phyloP scores from a whole-genome alignment of 2,113 vertebrate genomes.

The Syngnathus floridae region DNA sequence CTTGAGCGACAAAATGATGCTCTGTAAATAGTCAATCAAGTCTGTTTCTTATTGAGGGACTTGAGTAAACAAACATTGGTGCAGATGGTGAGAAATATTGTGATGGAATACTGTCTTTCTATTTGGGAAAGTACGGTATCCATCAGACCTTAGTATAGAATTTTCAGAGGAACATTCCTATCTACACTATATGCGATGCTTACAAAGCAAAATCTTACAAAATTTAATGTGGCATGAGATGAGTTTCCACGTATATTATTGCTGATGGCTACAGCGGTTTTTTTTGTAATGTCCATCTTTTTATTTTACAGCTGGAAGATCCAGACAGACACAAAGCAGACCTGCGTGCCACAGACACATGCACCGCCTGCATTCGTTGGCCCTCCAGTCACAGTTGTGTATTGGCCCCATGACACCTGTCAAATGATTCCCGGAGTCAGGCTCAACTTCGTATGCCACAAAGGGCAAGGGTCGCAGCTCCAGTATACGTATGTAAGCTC shows the following conservation, averaged over 20 bases:
- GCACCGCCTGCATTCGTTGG: conserved; percentile 45
- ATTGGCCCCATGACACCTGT: conserved; percentile 48
- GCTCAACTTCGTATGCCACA: conserved; percentile 40
- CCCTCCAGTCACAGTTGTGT: conserved; percentile 55
- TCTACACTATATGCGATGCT: not conserved
- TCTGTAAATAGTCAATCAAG: not conserved
- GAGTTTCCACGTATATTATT: not conserved
- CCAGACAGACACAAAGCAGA: conserved; percentile 62
- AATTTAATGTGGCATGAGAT: not conserved
- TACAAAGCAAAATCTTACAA: not conserved
- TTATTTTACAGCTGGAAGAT: conserved; percentile 29
- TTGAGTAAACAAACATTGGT: too few species aligned
- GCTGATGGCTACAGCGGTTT: not conserved
- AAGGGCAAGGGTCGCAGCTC: conserved; percentile 7
- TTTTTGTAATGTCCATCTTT: not conserved
- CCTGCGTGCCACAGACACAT: conserved; percentile 56
- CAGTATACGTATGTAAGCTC: not conserved
- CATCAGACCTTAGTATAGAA: not conserved
- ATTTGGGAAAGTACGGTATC: not conserved
- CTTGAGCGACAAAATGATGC: conserved; percentile 10
- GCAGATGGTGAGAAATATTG: not conserved
- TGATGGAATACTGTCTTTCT: not conserved
- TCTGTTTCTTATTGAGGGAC: not conserved
- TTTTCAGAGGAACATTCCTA: not conserved
- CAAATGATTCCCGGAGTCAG: conserved; percentile 55